Evolutionary conservation across 2,888 invertebrate genomes (phyloP).

Genomic region (Trichopria drosophilae): DNA sequence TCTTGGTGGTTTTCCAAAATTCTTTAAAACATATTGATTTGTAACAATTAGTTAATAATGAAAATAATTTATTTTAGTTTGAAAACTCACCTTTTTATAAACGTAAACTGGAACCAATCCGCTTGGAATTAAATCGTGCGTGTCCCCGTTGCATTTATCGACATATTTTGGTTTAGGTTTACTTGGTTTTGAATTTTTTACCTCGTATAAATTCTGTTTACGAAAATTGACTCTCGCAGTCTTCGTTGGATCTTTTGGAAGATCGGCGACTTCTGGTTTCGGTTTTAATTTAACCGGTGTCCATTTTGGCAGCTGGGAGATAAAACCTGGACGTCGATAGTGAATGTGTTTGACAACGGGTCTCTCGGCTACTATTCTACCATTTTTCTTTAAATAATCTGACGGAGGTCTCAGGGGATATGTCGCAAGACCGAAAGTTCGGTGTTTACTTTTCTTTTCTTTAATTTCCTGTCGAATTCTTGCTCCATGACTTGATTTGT

Average conservation of each 20-base stretch:
- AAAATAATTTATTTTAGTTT: constrained; percentile 25
- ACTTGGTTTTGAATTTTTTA: constrained; percentile 62
- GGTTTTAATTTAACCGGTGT: constrained; percentile 31
- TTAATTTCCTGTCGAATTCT: constrained; percentile 29
- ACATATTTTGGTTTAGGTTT: constrained; percentile 62
- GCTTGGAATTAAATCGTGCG: constrained; percentile 65
- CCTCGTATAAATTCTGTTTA: constrained; percentile 66
- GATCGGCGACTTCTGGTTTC: no score
- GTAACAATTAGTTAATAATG: constrained; percentile 8
- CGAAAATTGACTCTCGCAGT: constrained; percentile 61
- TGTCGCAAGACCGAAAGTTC: constrained; percentile 41
- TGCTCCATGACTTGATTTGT: constrained; percentile 38
- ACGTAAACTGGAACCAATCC: constrained; percentile 71
- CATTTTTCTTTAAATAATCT: constrained; percentile 40
- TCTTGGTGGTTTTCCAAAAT: constrained; percentile 43
- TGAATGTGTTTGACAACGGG: constrained; percentile 36
- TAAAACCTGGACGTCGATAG: constrained; percentile 37
- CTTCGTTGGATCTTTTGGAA: constrained; percentile 33
- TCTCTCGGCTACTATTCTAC: constrained; percentile 24
- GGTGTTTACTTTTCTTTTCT: constrained; percentile 40
- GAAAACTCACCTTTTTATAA: constrained; percentile 62
- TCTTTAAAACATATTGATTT: constrained; percentile 30
- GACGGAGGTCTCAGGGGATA: constrained; percentile 36
- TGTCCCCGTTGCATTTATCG: constrained; percentile 68
- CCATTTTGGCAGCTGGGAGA: constrained; percentile 39